A percentile compares a stretch with the other conserved stretches of the same genome.
Conservation (phyloP, 2,797 vertebrate species). For the Ambastaia sidthimunki region DNA sequence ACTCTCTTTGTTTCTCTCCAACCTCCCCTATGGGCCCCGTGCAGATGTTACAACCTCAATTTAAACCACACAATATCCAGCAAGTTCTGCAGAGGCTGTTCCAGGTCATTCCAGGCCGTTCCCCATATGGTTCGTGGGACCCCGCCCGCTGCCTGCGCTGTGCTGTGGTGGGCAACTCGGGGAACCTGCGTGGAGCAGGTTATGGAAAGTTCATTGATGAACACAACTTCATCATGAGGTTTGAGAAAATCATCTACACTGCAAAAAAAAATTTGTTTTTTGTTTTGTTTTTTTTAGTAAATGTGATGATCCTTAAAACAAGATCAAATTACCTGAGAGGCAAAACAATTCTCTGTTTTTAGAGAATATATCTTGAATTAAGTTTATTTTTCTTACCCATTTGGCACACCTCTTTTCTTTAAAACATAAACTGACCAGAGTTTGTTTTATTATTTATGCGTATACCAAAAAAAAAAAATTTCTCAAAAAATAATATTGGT, state of each 20-base stretch:
- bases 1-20: neutral
- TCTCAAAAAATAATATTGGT: too few relatives aligned
- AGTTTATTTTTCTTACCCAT: too few relatives aligned
- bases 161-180: slow-evolving; percentile 96
- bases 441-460: too few relatives aligned
- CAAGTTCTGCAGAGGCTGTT: slow-evolving; percentile 93
- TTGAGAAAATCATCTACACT: neutral
- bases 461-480: too few relatives aligned
- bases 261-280: too few relatives aligned
- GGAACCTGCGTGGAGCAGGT: slow-evolving; percentile 89
- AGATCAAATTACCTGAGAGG: too few relatives aligned
- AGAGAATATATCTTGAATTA: too few relatives aligned
- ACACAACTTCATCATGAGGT: slow-evolving; percentile 96
- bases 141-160: slow-evolving; percentile 87
- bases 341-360: too few relatives aligned
- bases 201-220: slow-evolving; percentile 86
- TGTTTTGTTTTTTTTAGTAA: too few relatives aligned
- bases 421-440: too few relatives aligned
- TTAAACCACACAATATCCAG: slow-evolving; percentile 92
- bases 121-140: slow-evolving; percentile 87
- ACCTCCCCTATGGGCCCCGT: neutral
- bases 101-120: slow-evolving; percentile 92
- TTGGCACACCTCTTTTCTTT: too few relatives aligned
- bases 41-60: slow-evolving; percentile 97
- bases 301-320: too few relatives aligned